These are phyloP conservation scores for Vipera latastei DNA, from an alignment of 2,797 vertebrate genomes.

Conservation along the genomic window DNA sequence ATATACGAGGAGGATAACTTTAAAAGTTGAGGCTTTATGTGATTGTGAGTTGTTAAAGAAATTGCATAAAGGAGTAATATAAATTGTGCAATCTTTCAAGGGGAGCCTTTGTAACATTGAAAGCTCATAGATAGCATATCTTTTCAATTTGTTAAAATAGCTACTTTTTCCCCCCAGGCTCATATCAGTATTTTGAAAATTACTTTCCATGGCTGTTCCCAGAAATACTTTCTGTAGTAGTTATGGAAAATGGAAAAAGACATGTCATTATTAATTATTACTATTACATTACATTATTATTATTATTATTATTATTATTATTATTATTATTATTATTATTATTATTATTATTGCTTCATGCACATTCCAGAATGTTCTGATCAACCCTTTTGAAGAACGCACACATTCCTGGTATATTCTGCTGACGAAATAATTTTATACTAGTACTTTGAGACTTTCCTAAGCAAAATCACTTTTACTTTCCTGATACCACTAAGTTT, in stretches of 20 bases:
- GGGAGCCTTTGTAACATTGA: background rate
- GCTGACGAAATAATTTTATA: background rate
- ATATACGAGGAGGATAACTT: conserved; percentile 3
- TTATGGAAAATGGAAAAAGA: background rate
- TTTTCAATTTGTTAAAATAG: background rate
- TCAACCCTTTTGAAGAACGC: background rate
- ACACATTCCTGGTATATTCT: background rate
- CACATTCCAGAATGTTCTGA: background rate
- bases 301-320: background rate
- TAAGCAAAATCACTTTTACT: background rate
- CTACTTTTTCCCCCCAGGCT: background rate
- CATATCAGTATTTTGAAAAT: background rate
- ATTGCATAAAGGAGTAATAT: background rate
- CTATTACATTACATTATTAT: too few species aligned
- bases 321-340: background rate
- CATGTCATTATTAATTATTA: background rate
- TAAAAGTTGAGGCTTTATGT: background rate
- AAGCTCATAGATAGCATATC: background rate
- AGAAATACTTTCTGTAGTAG: background rate
- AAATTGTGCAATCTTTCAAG: background rate
- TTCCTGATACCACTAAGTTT: background rate
- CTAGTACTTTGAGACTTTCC: background rate
- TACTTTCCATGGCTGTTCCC: background rate
- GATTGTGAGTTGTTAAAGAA: background rate
- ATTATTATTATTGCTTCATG: background rate